Evolutionary conservation across 2,797 vertebrate species (phyloP), one percentile per base, ranked within the genome.

Genomic region (Dendrocincla fuliginosa): DNA sequence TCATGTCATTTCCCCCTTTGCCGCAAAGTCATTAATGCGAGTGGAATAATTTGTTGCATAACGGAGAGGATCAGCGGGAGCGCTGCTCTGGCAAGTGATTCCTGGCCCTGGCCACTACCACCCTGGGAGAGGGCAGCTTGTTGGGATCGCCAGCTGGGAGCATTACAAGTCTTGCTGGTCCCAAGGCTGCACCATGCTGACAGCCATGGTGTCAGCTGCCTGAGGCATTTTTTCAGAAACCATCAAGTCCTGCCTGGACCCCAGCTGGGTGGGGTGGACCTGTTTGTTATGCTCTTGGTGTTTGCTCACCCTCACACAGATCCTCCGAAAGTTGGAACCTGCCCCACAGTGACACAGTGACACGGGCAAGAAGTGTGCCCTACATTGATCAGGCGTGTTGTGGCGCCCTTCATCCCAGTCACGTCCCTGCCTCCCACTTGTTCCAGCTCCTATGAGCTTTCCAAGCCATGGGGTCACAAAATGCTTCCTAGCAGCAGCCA

Each of bases 21-120:
- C 96, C 74, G 94, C 96, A 97, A 97, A 97, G 96, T 96, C 96
- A 93, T 97, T 97, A 97, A 95, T 86, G 94, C 44, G 7, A 94
- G 85, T 84, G 93, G 93, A 95, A 96, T 94, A 90, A 95, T 96
- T 95, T 46, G 93, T 95, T 96, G 91, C 41, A 12, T 96, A 97
- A 96, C 33, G 1, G 83, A 55, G 92, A 87, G 89, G 70, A 89
- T 91, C 89, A 88, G 95, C 5, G 1, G 65, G 73, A 94, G 59
- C 1, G 1, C 86, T 69, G 87, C 95, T 94, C 71, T 30, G 44
- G 87, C 22, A 12, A 46, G 91, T 42, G 41, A 23, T 11, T 82
- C 68, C 64, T 33, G 33, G 75, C 68, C 61, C 65, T 4, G 24
- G 64, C 77, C 49, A 37, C 46, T 3, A 6, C 50, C 39, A 39